Conservation (phyloP, 2,888 invertebrate species). For the Drosophila helvetica region DNA sequence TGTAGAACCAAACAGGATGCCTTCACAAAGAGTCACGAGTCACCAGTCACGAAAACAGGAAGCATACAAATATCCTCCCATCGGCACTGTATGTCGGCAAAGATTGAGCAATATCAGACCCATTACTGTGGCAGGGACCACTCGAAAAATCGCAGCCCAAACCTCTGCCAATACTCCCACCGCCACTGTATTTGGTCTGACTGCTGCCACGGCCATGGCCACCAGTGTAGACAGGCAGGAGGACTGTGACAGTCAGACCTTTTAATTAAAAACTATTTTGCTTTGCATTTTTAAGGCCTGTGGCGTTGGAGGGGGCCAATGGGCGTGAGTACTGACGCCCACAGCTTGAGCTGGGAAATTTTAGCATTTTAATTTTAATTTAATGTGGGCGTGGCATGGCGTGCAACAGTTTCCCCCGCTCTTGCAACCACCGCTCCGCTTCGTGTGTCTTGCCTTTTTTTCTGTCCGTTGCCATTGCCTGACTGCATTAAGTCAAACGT, state of each 20-base stretch:
- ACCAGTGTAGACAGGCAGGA: slow-evolving; percentile 48
- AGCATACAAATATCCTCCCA: no score
- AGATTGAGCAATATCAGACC: background rate
- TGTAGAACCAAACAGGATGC: background rate
- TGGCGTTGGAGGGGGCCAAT: slow-evolving; percentile 33
- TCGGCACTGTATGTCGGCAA: background rate
- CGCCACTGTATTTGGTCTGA: slow-evolving; percentile 14
- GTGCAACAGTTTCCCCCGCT: slow-evolving; percentile 68
- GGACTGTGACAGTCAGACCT: slow-evolving; percentile 58
- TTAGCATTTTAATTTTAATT: slow-evolving; percentile 82
- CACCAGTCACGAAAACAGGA: no score
- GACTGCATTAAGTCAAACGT: slow-evolving; percentile 81
- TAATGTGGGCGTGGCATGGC: slow-evolving; percentile 71
- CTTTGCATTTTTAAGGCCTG: slow-evolving; percentile 71
- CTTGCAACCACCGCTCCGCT: background rate
- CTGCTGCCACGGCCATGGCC: slow-evolving; percentile 51
- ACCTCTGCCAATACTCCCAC: background rate
- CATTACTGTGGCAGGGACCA: background rate
- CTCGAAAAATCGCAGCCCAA: slow-evolving; percentile 6
- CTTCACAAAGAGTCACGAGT: no score
- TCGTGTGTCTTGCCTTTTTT: slow-evolving; percentile 18
- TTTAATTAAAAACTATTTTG: slow-evolving; percentile 79
- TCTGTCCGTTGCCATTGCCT: slow-evolving; percentile 15
- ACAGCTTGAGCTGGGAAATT: slow-evolving; percentile 66
- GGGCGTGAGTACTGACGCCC: slow-evolving; percentile 44